Evolutionary conservation across 1,140 invertebrate species (phyloP).

Genomic region (Prorops nasuta): DNA sequence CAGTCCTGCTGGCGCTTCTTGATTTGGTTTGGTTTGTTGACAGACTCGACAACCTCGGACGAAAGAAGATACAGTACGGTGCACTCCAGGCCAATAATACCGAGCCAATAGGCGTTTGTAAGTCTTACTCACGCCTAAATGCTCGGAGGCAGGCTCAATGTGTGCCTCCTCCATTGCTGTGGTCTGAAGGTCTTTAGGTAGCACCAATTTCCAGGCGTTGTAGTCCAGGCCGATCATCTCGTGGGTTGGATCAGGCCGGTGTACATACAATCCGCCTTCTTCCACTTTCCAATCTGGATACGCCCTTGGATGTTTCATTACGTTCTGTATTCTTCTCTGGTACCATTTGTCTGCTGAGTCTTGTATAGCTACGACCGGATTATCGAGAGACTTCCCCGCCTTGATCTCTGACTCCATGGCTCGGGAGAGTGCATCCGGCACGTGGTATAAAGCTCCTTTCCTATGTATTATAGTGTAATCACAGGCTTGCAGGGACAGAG

Average conservation of each 20-base stretch:
- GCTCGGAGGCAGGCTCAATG: slow-evolving; percentile 18
- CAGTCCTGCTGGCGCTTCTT: slow-evolving; percentile 28
- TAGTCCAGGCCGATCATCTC: not conserved
- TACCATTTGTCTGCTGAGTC: not conserved
- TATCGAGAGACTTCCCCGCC: too few species aligned
- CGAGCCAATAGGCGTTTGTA: not conserved
- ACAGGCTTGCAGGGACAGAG: too few species aligned
- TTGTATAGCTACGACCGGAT: too few species aligned
- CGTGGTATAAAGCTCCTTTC: too few species aligned
- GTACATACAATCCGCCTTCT: not conserved
- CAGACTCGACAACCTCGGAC: slow-evolving; percentile 24
- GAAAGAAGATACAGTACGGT: slow-evolving; percentile 7
- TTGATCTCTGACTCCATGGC: too few species aligned
- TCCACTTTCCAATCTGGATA: slow-evolving; percentile 6
- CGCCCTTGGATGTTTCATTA: not conserved
- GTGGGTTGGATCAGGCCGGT: not conserved
- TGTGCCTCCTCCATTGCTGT: slow-evolving; percentile 21
- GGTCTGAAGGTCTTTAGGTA: not conserved
- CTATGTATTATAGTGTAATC: too few species aligned
- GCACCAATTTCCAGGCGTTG: slow-evolving; percentile 10
- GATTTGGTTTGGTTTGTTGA: slow-evolving; percentile 32
- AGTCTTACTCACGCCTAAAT: slow-evolving; percentile 29
- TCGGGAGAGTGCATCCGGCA: too few species aligned
- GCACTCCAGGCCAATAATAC: slow-evolving; percentile 24
- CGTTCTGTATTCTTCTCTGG: not conserved